Base-by-base conservation (phyloP, 1,140 invertebrate species). In the Drosophila busckii region DNA sequence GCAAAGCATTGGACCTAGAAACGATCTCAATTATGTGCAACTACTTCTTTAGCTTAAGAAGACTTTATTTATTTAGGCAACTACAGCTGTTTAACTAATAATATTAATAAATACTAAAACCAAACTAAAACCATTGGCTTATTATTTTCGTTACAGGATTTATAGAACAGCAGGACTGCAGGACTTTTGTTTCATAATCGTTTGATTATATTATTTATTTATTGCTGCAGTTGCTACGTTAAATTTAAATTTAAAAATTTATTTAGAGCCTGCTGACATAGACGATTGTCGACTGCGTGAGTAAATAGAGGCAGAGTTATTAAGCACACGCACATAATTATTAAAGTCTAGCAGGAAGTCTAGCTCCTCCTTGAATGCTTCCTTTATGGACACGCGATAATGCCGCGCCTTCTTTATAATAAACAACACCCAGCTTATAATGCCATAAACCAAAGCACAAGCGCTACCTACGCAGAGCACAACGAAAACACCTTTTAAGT, bases 321-420 rank as follows among this genome's bases (percentile, higher is more conserved):
- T 87, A 0, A 91, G 87, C 3, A 90, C 90, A 38, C 95, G 94
- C 0, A 92, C 91, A 15, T 93, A 92, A 1, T 92, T 93, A 35
- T 91, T 92, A 62, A 94, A 95, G 64, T 91, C 92, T 0, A 93
- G 64, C 2, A 93, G 92, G 68, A 96, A 95, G 69, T 90, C 91
- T 2, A 95, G 69, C 75, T 96, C 94, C 70, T 93, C 91, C 16
- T 89, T 88, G 0, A 95, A 69, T 56, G 93, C 92, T 19, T 91
- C 87, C 59, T 90, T 90, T 42, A 94, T 91, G 0, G 92, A 89
- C 3, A 92, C 86, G 6, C 50, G 50, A 20, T 68, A 52, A 17
- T 71, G 70, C 6, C 54, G 52, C 1, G 85, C 82, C 20, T 84
- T 85, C 20, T 63, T 66, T 5, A 71, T 54, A 4, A 87, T 76